Evolutionary conservation across 1,140 invertebrate genomes (phyloP), one percentile per base, ranked within the genome.

Genomic region (Zophobas atratus): DNA sequence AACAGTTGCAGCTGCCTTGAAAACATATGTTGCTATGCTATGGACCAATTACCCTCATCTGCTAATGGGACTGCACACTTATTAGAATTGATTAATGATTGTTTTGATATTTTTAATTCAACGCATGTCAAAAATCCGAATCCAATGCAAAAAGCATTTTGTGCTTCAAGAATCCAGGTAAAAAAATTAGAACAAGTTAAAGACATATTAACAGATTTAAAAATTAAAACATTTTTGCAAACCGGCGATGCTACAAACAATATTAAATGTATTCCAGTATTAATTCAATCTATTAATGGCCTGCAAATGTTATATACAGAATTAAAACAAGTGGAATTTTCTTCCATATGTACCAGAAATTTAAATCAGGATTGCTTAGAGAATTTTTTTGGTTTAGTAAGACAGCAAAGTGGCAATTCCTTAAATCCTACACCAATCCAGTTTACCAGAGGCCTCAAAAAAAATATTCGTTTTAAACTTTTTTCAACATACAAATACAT

Each of bases 321-420:
- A 4, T 46, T 46, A 46, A 46, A 46, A 46, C 8, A 46, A 46
- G 3, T 4, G 43, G 43, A 8, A 8, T 4, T 46, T 8, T 46
- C 43, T 3, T 46, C 8, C 8, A 3, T 46, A 8, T 72, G 6
- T 55, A 77, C 76, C 0, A 73, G 76, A 41, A 51, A 57, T 0
- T n/a, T 76, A 1, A 76, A 67, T 33, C 75, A 76, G 49, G 75
- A 76, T 43, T 51, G 63, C 20, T 2, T 77, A 8, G 76, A 77
- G 33, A 73, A 75, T 75, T 63, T 55, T 63, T 77, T 77, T 74
- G 70, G 55, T 1, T 3, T 6, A 34, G 51, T 75, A 6, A 57
- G 76, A 75, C 41, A 49, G 38, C 71, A 75, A 60, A 46, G 35
- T 41, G 71, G 51, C 5, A 77, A 75, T 36, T 73, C 49, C 34